These are phyloP conservation scores for Musca domestica DNA, from an alignment of 1,140 invertebrate species.

Conservation along the genomic window DNA sequence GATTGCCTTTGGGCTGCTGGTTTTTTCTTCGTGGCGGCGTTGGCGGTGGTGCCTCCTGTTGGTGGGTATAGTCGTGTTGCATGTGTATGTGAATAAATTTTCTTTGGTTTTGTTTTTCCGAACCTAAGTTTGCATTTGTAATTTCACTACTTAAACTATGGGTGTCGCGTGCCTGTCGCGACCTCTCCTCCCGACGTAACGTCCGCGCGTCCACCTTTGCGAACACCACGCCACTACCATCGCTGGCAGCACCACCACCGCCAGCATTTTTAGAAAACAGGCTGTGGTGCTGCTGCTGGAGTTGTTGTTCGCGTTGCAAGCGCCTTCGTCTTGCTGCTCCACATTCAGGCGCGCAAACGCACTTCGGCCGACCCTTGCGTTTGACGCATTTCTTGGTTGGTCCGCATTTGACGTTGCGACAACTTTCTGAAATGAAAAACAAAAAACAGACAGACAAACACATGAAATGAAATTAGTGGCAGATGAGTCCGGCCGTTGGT, in stretches of 20 bases:
- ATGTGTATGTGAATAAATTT: conserved; percentile 27
- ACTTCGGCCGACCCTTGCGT: conserved; percentile 71
- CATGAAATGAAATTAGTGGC: background rate
- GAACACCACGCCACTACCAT: background rate
- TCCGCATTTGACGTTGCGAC: conserved; percentile 73
- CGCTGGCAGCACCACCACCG: background rate
- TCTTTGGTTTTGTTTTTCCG: conserved; percentile 36
- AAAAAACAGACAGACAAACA: background rate
- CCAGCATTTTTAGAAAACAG: background rate
- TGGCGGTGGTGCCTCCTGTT: conserved; percentile 22
- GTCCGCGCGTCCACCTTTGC: too few relatives aligned
- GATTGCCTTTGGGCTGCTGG: conserved; percentile 35
- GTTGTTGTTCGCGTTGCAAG: conserved; percentile 25
- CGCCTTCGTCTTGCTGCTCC: conserved; percentile 53
- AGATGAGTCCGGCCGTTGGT: background rate
- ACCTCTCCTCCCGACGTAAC: conserved; percentile 15
- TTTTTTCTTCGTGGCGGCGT: conserved; percentile 20
- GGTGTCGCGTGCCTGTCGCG: conserved; percentile 37
- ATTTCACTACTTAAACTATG: conserved; percentile 54
- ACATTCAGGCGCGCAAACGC: conserved; percentile 74
- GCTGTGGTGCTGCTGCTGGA: conserved; percentile 24
- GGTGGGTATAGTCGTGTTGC: conserved; percentile 28
- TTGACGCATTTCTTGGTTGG: conserved; percentile 77
- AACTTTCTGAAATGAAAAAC: conserved; percentile 71
- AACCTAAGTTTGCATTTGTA: conserved; percentile 49